Conservation (phyloP, 2,888 invertebrate genomes). For the Agrochola lychnidis region DNA sequence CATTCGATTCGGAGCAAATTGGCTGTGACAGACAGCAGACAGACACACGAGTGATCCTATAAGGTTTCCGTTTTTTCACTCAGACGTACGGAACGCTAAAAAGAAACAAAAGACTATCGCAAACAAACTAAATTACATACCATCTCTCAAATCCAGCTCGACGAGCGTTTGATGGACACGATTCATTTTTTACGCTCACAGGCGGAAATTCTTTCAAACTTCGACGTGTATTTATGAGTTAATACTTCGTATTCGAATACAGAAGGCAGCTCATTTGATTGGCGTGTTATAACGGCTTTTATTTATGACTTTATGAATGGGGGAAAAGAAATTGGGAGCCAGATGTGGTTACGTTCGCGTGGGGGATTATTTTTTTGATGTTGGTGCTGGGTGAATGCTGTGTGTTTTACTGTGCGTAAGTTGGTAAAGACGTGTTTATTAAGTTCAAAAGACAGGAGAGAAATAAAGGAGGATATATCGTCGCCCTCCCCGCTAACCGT, state of each 20-base stretch:
- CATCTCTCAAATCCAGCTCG: constrained; percentile 13
- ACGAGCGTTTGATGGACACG: constrained; percentile 41
- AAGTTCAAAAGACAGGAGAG: too few species aligned
- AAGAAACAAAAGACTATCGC: not conserved
- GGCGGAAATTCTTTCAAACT: constrained; percentile 26
- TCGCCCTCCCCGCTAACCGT: too few species aligned
- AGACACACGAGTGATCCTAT: too few species aligned
- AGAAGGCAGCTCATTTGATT: constrained; percentile 52
- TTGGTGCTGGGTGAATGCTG: not conserved
- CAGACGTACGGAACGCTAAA: too few species aligned
- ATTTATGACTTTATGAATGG: constrained; percentile 49
- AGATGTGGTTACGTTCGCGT: constrained; percentile 14
- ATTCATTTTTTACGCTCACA: constrained; percentile 45
- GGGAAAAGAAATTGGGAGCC: constrained; percentile 7
- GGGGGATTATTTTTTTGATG: not conserved
- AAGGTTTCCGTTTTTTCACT: too few species aligned
- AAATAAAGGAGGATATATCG: too few species aligned
- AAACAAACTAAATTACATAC: constrained; percentile 6
- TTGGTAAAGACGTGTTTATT: too few species aligned
- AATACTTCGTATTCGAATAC: constrained; percentile 52
- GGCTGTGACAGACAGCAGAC: too few species aligned
- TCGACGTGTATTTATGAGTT: constrained; percentile 57
- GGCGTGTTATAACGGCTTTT: constrained; percentile 51
- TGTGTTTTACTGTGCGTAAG: too few species aligned
- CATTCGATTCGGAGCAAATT: too few species aligned